Evolutionary conservation across 2,888 invertebrate genomes (phyloP).

Genomic region (Hemaris fuciformis): DNA sequence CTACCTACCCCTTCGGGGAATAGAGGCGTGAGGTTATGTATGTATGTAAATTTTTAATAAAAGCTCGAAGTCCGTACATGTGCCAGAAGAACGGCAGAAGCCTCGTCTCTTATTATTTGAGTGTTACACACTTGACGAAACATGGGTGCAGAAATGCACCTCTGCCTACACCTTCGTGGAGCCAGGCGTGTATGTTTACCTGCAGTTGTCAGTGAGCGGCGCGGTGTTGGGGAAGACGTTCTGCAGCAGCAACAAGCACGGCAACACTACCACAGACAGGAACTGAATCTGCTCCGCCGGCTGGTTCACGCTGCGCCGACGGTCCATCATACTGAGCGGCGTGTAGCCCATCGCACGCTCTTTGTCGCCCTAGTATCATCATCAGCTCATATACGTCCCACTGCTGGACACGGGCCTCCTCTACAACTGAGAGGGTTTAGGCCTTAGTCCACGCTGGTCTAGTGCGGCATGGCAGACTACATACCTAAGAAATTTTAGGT

Average conservation of each 20-base stretch:
- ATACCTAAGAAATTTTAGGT: too few relatives aligned
- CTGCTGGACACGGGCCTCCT: background rate
- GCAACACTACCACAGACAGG: constrained; percentile 81
- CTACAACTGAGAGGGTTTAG: too few relatives aligned
- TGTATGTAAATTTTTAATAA: too few relatives aligned
- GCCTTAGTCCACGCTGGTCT: background rate
- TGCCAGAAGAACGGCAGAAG: too few relatives aligned
- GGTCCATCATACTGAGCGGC: constrained; percentile 84
- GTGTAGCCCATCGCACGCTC: constrained; percentile 82
- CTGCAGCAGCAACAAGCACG: constrained; percentile 79
- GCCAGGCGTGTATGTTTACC: constrained; percentile 50
- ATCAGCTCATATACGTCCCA: background rate
- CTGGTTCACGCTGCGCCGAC: constrained; percentile 78
- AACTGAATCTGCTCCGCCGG: constrained; percentile 85
- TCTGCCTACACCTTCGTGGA: too few relatives aligned
- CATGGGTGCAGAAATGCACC: too few relatives aligned
- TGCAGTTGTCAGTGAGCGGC: constrained; percentile 73
- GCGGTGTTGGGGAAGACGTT: constrained; percentile 76
- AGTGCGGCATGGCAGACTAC: too few relatives aligned
- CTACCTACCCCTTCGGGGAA: too few relatives aligned
- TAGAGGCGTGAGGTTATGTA: too few relatives aligned
- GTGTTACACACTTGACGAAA: too few relatives aligned
- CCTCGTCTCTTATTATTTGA: too few relatives aligned
- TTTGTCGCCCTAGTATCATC: constrained; percentile 81
- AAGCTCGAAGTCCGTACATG: too few relatives aligned